Evolutionary conservation across 2,113 vertebrate species (phyloP), one percentile per base, ranked within the genome.

Genomic region (Cinclus mexicanus): DNA sequence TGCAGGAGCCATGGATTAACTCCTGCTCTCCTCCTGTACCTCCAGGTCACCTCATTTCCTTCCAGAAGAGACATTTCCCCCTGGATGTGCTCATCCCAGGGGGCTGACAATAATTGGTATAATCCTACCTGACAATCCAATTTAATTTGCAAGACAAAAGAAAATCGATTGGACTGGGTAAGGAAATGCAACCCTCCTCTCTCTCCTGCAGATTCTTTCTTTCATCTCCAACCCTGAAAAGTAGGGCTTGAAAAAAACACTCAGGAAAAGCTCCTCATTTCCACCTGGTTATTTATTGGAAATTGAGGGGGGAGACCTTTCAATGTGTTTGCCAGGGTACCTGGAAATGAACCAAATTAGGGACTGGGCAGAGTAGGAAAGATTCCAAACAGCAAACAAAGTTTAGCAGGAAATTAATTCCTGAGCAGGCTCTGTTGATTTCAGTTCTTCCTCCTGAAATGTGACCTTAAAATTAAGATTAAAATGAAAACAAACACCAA

Each of bases 391-490:
- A 88, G 78, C 53, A 47, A 60, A 55, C 24, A 60, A 92, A 93
- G 53, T 92, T 93, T 65, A 93, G 76, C 90, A 92, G 92, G 90
- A 95, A 93, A 97, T 92, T 39, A 78, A 90, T 92, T 88, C 76
- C 76, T 70, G 56, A 70, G 71, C 47, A 77, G 68, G 78, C 57
- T 76, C 69, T 83, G 76, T n/a, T 93, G 90, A 63, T 83, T 84
- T 70, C 64, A 63, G 71, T 35, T n/a, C 86, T 70, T 59, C 39
- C 80, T 57, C 39, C 35, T 89, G 94, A 86, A 92, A 93, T 47
- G 11, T 47, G 86, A 91, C 83, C 93, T 94, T 67, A 56, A 83
- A 69, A 60, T 39, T 31, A 44, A 72, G 57, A n/a, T 35, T 37
- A 23, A n/a, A 75, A 61, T 7, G 64, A 61, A 89, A 91, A 25